Evolutionary conservation across 2,797 vertebrate genomes (phyloP).

Genomic region (Allobates femoralis): DNA sequence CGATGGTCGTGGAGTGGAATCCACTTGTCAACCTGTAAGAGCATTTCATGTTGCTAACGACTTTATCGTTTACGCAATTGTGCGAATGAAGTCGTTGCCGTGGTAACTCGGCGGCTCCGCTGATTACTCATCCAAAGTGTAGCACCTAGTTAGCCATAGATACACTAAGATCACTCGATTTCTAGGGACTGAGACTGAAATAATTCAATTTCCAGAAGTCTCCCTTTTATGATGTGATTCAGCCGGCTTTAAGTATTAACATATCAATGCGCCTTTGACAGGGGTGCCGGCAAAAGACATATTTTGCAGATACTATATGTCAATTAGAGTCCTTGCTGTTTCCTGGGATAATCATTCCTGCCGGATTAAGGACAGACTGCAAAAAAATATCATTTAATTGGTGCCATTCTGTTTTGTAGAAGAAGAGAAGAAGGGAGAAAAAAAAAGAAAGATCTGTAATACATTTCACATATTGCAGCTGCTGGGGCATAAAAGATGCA

Average conservation of each 20-base stretch:
- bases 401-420: conserved; percentile 80
- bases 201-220: conserved; percentile 84
- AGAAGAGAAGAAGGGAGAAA: conserved; percentile 67
- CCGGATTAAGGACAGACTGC: conserved; percentile 83
- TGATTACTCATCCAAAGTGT: conserved; percentile 82
- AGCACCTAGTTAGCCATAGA: conserved; percentile 81
- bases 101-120: conserved; percentile 77
- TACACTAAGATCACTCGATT: conserved; percentile 84
- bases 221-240: conserved; percentile 82
- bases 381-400: conserved; percentile 84
- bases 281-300: conserved; percentile 81
- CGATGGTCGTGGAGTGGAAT: conserved; percentile 82
- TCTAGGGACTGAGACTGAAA: conserved; percentile 82
- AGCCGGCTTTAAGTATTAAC: conserved; percentile 83
- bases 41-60: conserved; percentile 82
- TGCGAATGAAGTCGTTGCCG: conserved; percentile 83
- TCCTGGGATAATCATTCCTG: conserved; percentile 84
- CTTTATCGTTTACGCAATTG: conserved; percentile 82
- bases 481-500: conserved; percentile 71
- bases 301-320: conserved; percentile 84
- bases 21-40: conserved; percentile 82
- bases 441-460: conserved; percentile 70
- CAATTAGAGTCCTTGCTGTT: conserved; percentile 84
- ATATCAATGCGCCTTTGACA: conserved; percentile 85
- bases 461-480: conserved; percentile 75